phyloP scores from a whole-genome alignment of 2,888 invertebrate genomes.

The Luperina testacea region DNA sequence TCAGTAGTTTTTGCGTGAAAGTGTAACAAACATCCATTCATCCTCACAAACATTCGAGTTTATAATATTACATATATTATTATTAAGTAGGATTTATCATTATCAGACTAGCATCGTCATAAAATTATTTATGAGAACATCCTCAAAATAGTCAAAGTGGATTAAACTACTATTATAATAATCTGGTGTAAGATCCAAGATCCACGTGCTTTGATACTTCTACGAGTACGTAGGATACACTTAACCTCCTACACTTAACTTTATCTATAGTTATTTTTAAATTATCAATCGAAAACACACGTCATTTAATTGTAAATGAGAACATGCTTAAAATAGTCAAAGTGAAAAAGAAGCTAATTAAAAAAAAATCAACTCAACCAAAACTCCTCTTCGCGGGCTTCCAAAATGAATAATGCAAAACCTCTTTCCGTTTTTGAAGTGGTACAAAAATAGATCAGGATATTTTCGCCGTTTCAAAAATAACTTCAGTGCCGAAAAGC shows the following conservation, averaged over 20 bases:
- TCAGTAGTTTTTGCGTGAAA: too few species aligned
- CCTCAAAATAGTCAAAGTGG: too few species aligned
- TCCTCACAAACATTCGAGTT: too few species aligned
- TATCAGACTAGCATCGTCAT: too few species aligned
- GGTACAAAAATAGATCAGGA: slow-evolving; percentile 22
- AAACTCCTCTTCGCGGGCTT: neutral
- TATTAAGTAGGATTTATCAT: too few species aligned
- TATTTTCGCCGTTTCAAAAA: slow-evolving; percentile 32
- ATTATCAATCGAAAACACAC: neutral
- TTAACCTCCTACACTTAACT: too few species aligned
- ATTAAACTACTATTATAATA: neutral
- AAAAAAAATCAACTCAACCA: neutral
- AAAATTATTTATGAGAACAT: too few species aligned
- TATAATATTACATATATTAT: too few species aligned
- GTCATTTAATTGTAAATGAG: neutral
- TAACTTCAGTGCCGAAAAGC: slow-evolving; percentile 31
- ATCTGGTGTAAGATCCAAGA: neutral
- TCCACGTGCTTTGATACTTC: neutral
- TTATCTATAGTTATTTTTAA: neutral
- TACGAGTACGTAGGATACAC: neutral
- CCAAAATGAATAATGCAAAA: slow-evolving; percentile 36
- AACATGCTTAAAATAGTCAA: neutral
- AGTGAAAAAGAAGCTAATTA: neutral
- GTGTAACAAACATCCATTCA: too few species aligned
- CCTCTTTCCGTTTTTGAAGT: slow-evolving; percentile 19